phyloP scores from a whole-genome alignment of 2,888 invertebrate species.

The Mycalesis mineus region DNA sequence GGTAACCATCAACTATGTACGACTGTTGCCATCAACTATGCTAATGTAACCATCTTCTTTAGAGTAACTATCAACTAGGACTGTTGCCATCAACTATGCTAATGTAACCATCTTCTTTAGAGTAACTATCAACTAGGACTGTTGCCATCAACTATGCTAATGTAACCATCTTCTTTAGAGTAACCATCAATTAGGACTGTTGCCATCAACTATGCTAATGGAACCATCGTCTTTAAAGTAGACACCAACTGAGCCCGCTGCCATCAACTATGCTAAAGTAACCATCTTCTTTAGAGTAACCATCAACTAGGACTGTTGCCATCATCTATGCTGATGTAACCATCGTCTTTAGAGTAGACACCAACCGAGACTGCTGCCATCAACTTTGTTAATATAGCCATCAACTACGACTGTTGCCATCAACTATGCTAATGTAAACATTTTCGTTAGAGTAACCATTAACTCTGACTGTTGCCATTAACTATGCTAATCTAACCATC shows the following conservation, averaged over 20 bases:
- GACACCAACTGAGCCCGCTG: not conserved
- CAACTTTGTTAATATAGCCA: not conserved
- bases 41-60: not conserved
- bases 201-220: constrained; percentile 3
- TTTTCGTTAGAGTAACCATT: not conserved
- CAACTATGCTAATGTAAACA: not conserved
- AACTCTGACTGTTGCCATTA: not conserved
- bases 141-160: not conserved
- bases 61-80: not conserved
- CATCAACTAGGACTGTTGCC: not conserved
- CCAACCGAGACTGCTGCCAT: not conserved
- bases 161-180: not conserved
- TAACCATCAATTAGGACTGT: not conserved
- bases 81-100: not conserved
- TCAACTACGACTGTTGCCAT: not conserved
- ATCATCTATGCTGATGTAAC: not conserved
- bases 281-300: not conserved
- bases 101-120: not conserved
- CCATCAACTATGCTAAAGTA: not conserved
- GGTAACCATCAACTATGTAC: too few species aligned
- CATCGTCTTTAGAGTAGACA: not conserved
- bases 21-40: not conserved
- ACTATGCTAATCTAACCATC: not conserved
- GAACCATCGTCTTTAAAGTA: constrained; percentile 2
- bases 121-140: constrained; percentile 1